Percentiles rank a stretch among this genome's conserved stretches.
phyloP scores from a whole-genome alignment of 2,797 vertebrate species.

The Danio aesculapii region DNA sequence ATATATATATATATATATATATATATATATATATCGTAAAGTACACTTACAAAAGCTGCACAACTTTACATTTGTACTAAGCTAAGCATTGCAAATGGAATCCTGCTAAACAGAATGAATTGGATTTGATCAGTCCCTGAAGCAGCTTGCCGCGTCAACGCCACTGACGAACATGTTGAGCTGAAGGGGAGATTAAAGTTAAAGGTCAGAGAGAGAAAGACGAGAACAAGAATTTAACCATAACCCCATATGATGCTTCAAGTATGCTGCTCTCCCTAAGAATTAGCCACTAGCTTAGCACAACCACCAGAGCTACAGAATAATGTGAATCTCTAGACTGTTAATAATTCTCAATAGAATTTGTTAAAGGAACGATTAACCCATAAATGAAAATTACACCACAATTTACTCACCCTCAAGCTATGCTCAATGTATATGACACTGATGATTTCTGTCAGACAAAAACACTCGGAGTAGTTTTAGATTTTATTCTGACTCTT shows the following conservation, averaged over 20 bases:
- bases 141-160: conserved; percentile 56
- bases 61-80: conserved; percentile 7
- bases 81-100: conserved; percentile 21
- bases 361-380: background rate
- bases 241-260: conserved; percentile 57
- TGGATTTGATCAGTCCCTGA: conserved; percentile 67
- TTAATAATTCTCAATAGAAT: background rate
- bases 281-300: conserved; percentile 63
- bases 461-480: too few species aligned
- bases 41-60: background rate
- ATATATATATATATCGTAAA: too few species aligned
- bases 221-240: conserved; percentile 69
- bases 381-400: too few species aligned
- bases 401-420: too few species aligned
- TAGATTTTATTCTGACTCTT: too few species aligned
- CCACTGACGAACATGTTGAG: conserved; percentile 69
- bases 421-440: too few species aligned
- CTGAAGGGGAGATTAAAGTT: conserved; percentile 65
- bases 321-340: background rate
- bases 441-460: too few species aligned
- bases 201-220: conserved; percentile 72
- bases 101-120: conserved; percentile 58
- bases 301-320: conserved; percentile 47
- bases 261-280: conserved; percentile 41
- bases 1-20: too few species aligned